Evolutionary conservation across 2,888 invertebrate genomes (phyloP).

Genomic region (Conus canariensis): DNA sequence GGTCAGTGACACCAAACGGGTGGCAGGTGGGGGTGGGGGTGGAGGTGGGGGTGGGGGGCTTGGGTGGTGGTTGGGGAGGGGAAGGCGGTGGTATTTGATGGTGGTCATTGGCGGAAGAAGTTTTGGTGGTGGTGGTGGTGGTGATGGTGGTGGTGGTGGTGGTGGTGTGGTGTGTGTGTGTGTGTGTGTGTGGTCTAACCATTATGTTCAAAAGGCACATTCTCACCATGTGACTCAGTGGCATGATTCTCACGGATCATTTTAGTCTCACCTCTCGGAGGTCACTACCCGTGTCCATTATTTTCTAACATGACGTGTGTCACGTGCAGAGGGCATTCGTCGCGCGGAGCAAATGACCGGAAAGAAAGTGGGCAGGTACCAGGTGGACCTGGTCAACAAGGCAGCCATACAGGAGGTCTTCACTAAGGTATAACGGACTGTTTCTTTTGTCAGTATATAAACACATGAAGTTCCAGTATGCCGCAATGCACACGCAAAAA

Average conservation of each 20-base stretch:
- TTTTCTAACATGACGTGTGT: not conserved
- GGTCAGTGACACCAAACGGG: slow-evolving; percentile 77
- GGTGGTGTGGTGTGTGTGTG: not conserved
- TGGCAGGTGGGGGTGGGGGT: not conserved
- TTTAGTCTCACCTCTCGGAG: no score
- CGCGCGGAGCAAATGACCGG: slow-evolving; percentile 89
- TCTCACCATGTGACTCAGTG: no score
- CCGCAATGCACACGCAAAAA: no score
- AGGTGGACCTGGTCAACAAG: slow-evolving; percentile 87
- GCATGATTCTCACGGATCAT: no score
- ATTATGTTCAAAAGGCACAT: no score
- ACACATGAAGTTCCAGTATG: no score
- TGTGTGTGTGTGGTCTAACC: not conserved
- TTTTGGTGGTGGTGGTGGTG: no score
- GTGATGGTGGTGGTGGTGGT: no score
- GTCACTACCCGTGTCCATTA: no score
- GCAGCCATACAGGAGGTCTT: slow-evolving; percentile 86
- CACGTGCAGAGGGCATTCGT: slow-evolving; percentile 81
- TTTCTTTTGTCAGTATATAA: no score
- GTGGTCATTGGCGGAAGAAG: no score
- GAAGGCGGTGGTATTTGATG: not conserved
- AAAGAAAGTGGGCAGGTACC: slow-evolving; percentile 84
- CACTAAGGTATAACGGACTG: slow-evolving; percentile 79
- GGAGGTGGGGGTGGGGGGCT: not conserved
- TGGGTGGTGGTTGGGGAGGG: not conserved